Conservation (phyloP, 2,797 vertebrate species). For the Eidolon dupreanum region DNA sequence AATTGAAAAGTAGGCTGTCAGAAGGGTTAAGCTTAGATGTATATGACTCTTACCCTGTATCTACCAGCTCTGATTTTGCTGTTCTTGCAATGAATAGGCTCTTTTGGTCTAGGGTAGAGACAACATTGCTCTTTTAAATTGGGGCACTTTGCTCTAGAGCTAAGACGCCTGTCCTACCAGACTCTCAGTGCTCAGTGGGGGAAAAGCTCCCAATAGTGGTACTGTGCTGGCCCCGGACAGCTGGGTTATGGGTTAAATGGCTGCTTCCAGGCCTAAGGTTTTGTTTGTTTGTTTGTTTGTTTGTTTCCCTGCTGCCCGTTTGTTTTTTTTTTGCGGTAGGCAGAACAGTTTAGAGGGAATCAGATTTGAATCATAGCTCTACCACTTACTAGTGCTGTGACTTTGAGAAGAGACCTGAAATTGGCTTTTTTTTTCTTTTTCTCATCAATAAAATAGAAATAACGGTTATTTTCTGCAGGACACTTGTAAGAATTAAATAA, state of each 20-base stretch:
- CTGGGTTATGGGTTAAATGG: not conserved
- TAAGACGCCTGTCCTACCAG: not conserved
- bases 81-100: not conserved
- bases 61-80: not conserved
- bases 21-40: not conserved
- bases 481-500: constrained; percentile 56
- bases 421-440: not conserved
- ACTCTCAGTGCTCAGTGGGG: not conserved
- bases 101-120: not conserved
- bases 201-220: not conserved
- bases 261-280: not conserved
- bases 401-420: constrained; percentile 46
- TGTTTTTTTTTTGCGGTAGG: not conserved
- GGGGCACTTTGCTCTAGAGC: not conserved
- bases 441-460: constrained; percentile 21
- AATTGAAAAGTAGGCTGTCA: not conserved
- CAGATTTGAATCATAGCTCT: not conserved
- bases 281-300: accelerated
- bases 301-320: too few relatives aligned
- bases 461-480: not conserved
- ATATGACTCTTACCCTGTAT: not conserved
- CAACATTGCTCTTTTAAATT: not conserved
- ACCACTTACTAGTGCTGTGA: not conserved
- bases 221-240: too few relatives aligned
- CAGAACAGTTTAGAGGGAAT: not conserved